Evolutionary conservation across 1,140 invertebrate genomes (phyloP).

Genomic region (Chrysoperla carnea): DNA sequence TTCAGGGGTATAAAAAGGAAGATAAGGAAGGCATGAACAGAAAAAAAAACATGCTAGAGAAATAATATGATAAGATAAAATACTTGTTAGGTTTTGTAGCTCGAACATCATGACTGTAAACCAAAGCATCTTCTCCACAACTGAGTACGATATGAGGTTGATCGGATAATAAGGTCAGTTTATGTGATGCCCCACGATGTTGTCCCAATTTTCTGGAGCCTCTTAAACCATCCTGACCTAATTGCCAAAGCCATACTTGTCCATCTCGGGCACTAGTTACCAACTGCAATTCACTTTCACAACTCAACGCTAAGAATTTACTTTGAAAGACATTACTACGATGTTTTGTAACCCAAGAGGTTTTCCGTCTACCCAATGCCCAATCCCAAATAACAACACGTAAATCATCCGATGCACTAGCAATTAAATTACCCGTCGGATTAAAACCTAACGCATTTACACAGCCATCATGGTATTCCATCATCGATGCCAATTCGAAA

Average conservation of each 20-base stretch:
- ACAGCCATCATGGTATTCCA: slow-evolving; percentile 72
- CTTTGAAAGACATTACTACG: slow-evolving; percentile 77
- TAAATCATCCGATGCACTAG: slow-evolving; percentile 82
- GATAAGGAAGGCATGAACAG: too few relatives aligned
- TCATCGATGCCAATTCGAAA: slow-evolving; percentile 57
- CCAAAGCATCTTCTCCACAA: slow-evolving; percentile 73
- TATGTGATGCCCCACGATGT: slow-evolving; percentile 59
- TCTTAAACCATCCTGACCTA: slow-evolving; percentile 25
- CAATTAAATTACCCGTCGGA: slow-evolving; percentile 49
- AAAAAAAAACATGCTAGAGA: too few relatives aligned
- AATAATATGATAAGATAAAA: too few relatives aligned
- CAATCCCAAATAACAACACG: slow-evolving; percentile 81
- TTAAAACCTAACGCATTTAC: slow-evolving; percentile 89
- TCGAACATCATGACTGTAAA: slow-evolving; percentile 68
- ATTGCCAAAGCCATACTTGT: slow-evolving; percentile 44
- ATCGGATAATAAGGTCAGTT: slow-evolving; percentile 52
- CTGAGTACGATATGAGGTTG: slow-evolving; percentile 65
- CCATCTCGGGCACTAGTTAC: slow-evolving; percentile 80
- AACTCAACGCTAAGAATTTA: slow-evolving; percentile 40
- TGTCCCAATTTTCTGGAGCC: slow-evolving; percentile 40
- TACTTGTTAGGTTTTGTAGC: slow-evolving; percentile 43
- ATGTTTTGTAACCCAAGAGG: slow-evolving; percentile 62
- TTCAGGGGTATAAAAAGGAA: too few relatives aligned
- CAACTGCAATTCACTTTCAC: slow-evolving; percentile 57
- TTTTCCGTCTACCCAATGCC: slow-evolving; percentile 43